A percentile compares a stretch with the other conserved stretches of the same genome.
Conservation (phyloP, 2,888 invertebrate species). For the Autographa gamma region DNA sequence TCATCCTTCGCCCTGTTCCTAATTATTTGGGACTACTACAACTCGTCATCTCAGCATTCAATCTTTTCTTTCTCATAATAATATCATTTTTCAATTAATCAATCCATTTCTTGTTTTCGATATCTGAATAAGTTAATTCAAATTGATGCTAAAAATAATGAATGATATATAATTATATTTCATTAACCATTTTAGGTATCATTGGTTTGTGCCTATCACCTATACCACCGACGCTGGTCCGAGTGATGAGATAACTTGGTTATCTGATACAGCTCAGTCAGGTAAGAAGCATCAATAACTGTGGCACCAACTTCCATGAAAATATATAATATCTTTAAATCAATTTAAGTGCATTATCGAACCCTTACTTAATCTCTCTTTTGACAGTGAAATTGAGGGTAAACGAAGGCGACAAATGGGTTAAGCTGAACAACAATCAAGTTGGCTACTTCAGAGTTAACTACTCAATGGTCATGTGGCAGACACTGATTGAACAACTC, state of each 20-base stretch:
- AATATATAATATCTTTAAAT: not conserved
- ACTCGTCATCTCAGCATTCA: too few relatives aligned
- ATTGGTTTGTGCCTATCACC: constrained; percentile 96
- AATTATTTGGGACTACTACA: too few relatives aligned
- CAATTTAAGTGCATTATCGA: not conserved
- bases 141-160: too few relatives aligned
- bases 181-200: constrained; percentile 89
- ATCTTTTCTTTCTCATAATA: too few relatives aligned
- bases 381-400: constrained; percentile 88
- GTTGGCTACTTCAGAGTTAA: constrained; percentile 97
- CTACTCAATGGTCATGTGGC: constrained; percentile 92
- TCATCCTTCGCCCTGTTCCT: too few relatives aligned
- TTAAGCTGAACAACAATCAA: constrained; percentile 96
- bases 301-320: not conserved
- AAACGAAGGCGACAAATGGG: constrained; percentile 85
- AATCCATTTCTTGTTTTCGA: too few relatives aligned
- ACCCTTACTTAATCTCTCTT: constrained; percentile 13
- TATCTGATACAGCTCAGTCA: constrained; percentile 72
- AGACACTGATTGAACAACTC: constrained; percentile 70
- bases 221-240: constrained; percentile 89
- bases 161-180: too few relatives aligned
- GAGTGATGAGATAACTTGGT: constrained; percentile 77
- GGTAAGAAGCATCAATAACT: constrained; percentile 65
- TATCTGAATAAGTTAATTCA: too few relatives aligned
- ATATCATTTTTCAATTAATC: too few relatives aligned